These are phyloP conservation scores for Apodemia duryi DNA, from an alignment of 2,888 invertebrate genomes.

Conservation along the genomic window DNA sequence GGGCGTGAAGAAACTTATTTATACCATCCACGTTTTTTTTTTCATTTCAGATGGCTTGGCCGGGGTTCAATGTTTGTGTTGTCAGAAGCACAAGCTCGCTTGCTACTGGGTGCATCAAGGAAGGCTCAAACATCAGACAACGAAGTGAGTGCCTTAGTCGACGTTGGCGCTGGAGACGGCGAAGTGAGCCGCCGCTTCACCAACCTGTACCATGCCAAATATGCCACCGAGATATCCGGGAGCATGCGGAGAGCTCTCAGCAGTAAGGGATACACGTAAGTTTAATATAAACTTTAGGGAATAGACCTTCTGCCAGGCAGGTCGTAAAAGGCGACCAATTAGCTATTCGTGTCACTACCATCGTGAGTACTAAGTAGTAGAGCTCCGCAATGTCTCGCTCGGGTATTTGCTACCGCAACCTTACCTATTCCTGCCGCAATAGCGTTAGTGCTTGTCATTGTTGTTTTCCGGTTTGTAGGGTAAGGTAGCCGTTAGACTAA, in stretches of 20 bases:
- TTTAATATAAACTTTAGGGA: slow-evolving; percentile 29
- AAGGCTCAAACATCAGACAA: not conserved
- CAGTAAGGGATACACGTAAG: slow-evolving; percentile 88
- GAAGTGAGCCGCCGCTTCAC: slow-evolving; percentile 91
- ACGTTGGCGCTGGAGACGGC: slow-evolving; percentile 98
- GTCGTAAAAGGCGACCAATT: too few species aligned
- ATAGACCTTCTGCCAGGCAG: too few species aligned
- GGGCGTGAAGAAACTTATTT: too few species aligned
- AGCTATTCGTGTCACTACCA: too few species aligned
- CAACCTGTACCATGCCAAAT: slow-evolving; percentile 84
- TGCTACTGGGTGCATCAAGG: slow-evolving; percentile 64
- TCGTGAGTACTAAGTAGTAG: too few species aligned
- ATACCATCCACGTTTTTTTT: not conserved
- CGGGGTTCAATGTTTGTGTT: slow-evolving; percentile 98
- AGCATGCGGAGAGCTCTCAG: slow-evolving; percentile 91
- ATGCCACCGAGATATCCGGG: slow-evolving; percentile 94
- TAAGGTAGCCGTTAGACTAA: too few species aligned
- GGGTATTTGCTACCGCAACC: too few species aligned
- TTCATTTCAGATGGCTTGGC: slow-evolving; percentile 83
- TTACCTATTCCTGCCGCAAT: too few species aligned
- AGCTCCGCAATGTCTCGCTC: too few species aligned
- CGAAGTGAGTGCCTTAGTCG: slow-evolving; percentile 78
- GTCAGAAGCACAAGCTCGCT: slow-evolving; percentile 88
- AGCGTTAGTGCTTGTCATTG: too few species aligned
- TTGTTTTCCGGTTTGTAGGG: too few species aligned